Evolutionary conservation across 2,113 vertebrate genomes (phyloP), one percentile per base, ranked within the genome.

Genomic region (Lamprologus callipterus): DNA sequence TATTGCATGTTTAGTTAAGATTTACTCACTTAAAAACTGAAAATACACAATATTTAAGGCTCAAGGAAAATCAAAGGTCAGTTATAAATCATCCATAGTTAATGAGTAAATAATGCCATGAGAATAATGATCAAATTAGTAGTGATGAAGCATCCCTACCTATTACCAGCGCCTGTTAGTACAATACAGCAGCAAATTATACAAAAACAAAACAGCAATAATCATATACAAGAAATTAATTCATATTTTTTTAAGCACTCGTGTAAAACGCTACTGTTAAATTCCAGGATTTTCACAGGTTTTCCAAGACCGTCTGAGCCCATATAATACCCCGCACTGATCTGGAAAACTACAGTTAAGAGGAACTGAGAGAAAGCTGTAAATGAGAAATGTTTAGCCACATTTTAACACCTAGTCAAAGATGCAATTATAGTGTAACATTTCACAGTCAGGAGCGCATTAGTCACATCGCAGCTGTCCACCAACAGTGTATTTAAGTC

Each of bases 131-230:
- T 31, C 14, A 49, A 75, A 75, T 28, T 28, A 75, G 9, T 49
- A 49, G 40, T 75, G 23, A 47, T 28, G 23, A 47, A 78, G 42
- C 23, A 78, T 28, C 9, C 6, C 16, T 78, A 49, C 21, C 73
- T 31, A 31, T 31, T 78, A 78, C 73, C 73, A 78, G 23, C 7
- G 7, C 16, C 45, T 33, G 26, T 51, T 78, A n/a, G 7, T 51
- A 78, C 16, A 47, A 49, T 1, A 78, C 49, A 80, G 85, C 60
- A 80, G 55, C 16, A 19, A 53, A 55, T 42, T 88, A 54, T 75
- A 81, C 78, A 91, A 92, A 91, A 79, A 91, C 60, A 10, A 23
- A 80, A 85, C 55, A 75, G 85, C 53, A 49, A 45, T 9, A 85
- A 83, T 89, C 53, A 75, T 26, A 88, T 82, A 81, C 10, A 55